Conservation (phyloP, 2,113 vertebrate species). For the Dicerorhinus sumatrensis region DNA sequence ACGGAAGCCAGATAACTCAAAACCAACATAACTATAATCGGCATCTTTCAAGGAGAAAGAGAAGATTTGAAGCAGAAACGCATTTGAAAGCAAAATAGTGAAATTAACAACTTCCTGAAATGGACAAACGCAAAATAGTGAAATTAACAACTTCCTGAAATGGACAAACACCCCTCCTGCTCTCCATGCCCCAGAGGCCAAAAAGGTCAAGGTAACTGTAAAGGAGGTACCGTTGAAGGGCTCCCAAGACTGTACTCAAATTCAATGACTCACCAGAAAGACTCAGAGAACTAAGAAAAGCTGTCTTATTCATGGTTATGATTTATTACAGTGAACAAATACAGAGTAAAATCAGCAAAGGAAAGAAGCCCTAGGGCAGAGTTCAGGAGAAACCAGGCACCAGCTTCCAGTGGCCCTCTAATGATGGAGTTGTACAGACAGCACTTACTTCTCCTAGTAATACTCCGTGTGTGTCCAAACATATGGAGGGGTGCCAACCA, state of each 20-base stretch:
- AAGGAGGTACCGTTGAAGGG: accelerated
- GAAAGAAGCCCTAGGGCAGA: neutral
- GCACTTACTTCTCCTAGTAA: neutral
- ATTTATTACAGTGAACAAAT: neutral
- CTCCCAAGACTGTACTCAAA: neutral
- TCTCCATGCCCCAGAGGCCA: neutral
- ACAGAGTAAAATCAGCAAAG: neutral
- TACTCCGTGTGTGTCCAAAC: neutral
- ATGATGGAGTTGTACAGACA: neutral
- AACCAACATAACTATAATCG: neutral
- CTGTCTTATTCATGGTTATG: neutral
- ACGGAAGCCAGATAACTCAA: neutral
- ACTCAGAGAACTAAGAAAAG: neutral
- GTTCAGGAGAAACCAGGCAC: neutral
- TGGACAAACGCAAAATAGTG: neutral
- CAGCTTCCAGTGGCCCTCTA: neutral
- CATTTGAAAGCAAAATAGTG: neutral
- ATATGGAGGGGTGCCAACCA: neutral
- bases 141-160: neutral
- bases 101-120: neutral
- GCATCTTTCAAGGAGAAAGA: neutral
- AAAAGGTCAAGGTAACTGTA: neutral
- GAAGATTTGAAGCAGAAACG: neutral
- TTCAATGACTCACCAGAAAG: neutral
- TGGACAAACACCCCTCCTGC: neutral